A percentile compares a stretch with the other conserved stretches of the same genome.
These are phyloP conservation scores for Avahi laniger DNA, from an alignment of 2,797 vertebrate species.

Conservation along the genomic window DNA sequence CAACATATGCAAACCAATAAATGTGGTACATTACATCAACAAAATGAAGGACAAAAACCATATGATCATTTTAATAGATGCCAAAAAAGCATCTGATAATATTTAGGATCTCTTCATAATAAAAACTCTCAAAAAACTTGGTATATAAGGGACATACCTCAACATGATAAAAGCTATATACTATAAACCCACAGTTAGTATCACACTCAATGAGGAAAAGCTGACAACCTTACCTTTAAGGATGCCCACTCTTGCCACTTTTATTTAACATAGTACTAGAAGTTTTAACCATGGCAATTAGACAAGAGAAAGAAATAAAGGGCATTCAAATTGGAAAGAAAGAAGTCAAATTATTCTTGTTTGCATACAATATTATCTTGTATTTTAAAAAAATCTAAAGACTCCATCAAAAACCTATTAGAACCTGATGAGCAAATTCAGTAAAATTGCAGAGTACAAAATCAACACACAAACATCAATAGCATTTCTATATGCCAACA, in stretches of 20 bases:
- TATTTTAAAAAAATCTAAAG: too few species aligned
- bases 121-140: background rate
- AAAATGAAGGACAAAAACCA: background rate
- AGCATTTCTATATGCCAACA: too few species aligned
- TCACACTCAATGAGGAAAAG: background rate
- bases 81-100: background rate
- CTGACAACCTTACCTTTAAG: background rate
- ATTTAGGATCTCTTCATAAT: background rate
- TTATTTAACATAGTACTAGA: background rate
- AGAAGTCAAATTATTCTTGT: background rate
- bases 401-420: too few species aligned
- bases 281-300: background rate
- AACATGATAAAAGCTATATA: background rate
- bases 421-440: too few species aligned
- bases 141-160: background rate
- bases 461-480: too few species aligned
- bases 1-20: background rate
- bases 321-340: background rate
- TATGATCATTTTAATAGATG: background rate
- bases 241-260: background rate
- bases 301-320: background rate
- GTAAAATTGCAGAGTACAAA: too few species aligned
- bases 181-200: background rate
- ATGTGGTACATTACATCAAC: background rate
- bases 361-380: background rate